These are phyloP conservation scores for Varanus salvator DNA, from an alignment of 2,113 vertebrate genomes.

Conservation along the genomic window DNA sequence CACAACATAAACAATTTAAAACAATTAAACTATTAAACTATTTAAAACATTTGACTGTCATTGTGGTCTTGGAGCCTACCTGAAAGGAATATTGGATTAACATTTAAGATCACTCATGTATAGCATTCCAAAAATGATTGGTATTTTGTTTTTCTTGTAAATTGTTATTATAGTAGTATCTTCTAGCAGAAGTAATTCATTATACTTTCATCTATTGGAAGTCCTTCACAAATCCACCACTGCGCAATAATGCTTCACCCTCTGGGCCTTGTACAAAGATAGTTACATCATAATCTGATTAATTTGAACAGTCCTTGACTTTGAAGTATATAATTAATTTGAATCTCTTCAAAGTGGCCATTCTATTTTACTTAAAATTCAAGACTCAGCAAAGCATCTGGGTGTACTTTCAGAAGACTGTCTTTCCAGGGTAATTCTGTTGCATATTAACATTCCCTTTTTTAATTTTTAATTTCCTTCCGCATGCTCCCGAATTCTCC, in stretches of 20 bases:
- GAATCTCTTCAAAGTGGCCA: constrained; percentile 51
- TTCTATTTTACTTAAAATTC: constrained; percentile 28
- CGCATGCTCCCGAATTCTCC: not conserved
- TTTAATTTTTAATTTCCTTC: not conserved
- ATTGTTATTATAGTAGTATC: constrained; percentile 24
- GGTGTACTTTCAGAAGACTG: fast-evolving
- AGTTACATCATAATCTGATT: constrained; percentile 56
- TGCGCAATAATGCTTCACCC: constrained; percentile 54
- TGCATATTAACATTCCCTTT: not conserved
- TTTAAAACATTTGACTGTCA: not conserved
- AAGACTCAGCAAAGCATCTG: fast-evolving
- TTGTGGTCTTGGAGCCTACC: not conserved
- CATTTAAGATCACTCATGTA: not conserved
- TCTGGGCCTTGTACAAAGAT: constrained; percentile 59
- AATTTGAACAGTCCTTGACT: constrained; percentile 49
- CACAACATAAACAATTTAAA: too few species aligned
- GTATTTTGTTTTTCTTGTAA: constrained; percentile 36
- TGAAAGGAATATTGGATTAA: not conserved
- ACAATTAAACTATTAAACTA: too few species aligned
- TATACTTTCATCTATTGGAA: constrained; percentile 8
- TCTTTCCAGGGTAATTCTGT: not conserved
- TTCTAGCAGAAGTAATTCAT: constrained; percentile 13
- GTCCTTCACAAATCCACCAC: constrained; percentile 49
- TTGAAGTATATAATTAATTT: constrained; percentile 62
- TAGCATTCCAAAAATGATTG: constrained; percentile 52